Evolutionary conservation across 37 sponge, comb jelly and placozoan species (phyloP), one percentile per base, ranked within the genome.

Genomic region (Hexactinellida sp.): DNA sequence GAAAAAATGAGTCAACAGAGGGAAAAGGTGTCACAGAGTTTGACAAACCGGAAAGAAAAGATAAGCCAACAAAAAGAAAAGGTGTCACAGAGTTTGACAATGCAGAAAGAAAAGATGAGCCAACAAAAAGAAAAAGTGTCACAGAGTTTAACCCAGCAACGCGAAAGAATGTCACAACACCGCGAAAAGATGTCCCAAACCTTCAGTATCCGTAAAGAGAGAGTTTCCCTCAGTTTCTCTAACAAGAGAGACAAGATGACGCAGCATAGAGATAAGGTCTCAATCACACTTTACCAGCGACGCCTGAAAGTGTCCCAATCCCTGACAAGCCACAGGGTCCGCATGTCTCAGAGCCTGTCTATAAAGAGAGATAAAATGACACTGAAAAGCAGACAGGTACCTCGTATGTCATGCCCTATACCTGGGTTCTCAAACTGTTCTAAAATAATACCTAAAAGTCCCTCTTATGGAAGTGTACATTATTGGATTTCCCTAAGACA

Each of bases 311-410:
- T 63, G 76, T 63, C 76, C 25, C 76, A 63, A n/a, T 25, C 28
- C 25, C 13, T 63, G 21, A 63, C 76, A 21, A 3, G 13, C 3
- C 76, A 63, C 19, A 63, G 30, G 76, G 76, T 21, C 1, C 25
- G 76, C 5, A n/a, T 63, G 76, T 25, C 28, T n/a, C 76, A 63
- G 76, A 63, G 76, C 13, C 34, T 63, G 30, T 63, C 76, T n/a
- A 63, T 5, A 21, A 10, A 63, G 76, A 63, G 13, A 23, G 76
- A 63, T 10, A 63, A n/a, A 28, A 63, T 63, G 28, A 63, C 21
- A 10, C 76, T 63, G 19, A 63, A 63, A n/a, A n/a, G 76, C 76
- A 63, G 13, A 63, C 76, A 63, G 76, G 76, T 63, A 63, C n/a
- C n/a, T n/a, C n/a, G n/a, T n/a, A n/a, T n/a, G n/a, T n/a, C n/a